Evolutionary conservation across 2,113 vertebrate species (phyloP).

Genomic region (Proteles cristata): DNA sequence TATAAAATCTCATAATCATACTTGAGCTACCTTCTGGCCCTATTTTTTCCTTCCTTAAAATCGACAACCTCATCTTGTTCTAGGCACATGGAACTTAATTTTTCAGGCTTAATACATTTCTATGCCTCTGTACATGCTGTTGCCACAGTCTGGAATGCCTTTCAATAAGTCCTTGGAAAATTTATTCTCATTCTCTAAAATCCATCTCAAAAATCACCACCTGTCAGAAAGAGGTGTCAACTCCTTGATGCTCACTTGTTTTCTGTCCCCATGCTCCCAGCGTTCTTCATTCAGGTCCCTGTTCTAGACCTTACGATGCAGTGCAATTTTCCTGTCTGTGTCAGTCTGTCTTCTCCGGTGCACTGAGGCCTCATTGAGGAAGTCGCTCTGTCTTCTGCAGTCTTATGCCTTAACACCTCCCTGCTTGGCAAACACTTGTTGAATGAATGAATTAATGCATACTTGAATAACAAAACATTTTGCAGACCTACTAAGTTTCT

Average conservation of each 20-base stretch:
- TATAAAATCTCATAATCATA: not conserved
- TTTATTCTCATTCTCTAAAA: slow-evolving; percentile 15
- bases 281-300: not conserved
- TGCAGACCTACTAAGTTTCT: not conserved
- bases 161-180: not conserved
- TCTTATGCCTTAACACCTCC: not conserved
- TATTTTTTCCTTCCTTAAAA: not conserved
- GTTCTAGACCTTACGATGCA: not conserved
- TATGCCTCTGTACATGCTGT: not conserved
- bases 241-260: not conserved
- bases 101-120: not conserved
- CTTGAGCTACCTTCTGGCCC: not conserved
- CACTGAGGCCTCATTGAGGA: not conserved
- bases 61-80: not conserved
- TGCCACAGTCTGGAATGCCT: not conserved
- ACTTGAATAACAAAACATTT: not conserved
- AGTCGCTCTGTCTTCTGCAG: not conserved
- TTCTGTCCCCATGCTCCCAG: not conserved
- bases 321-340: not conserved
- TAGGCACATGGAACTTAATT: not conserved
- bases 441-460: not conserved
- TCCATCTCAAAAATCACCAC: not conserved
- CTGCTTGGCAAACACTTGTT: not conserved
- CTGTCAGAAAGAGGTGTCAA: not conserved
- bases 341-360: not conserved